Conservation (phyloP, 2,797 vertebrate genomes). For the Poecilia picta region DNA sequence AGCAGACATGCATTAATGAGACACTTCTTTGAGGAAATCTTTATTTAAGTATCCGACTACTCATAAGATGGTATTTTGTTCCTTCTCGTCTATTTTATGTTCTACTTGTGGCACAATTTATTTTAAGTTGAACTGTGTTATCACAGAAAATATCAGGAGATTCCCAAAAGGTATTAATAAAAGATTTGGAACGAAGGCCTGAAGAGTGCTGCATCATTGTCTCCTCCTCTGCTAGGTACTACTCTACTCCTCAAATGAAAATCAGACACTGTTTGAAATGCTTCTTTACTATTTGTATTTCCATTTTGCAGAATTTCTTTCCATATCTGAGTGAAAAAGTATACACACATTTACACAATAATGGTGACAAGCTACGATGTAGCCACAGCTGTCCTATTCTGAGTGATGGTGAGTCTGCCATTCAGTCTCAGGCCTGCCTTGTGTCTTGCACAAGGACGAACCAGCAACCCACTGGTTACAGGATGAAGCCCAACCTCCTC, state of each 20-base stretch:
- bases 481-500: neutral
- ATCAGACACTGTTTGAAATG: neutral
- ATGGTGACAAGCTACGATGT: neutral
- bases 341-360: neutral
- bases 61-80: neutral
- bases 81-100: neutral
- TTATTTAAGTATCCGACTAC: neutral
- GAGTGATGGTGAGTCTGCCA: neutral
- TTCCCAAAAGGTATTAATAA: neutral
- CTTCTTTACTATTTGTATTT: neutral
- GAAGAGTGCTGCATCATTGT: neutral
- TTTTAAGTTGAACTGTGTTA: neutral
- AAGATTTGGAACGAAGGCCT: neutral
- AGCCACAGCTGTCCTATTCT: neutral
- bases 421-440: neutral
- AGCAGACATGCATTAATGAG: slow-evolving; percentile 1
- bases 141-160: neutral
- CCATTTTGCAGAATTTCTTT: neutral
- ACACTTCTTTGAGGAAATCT: neutral
- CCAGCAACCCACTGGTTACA: neutral
- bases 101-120: neutral
- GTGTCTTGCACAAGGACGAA: neutral
- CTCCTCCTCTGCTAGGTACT: too few relatives aligned
- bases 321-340: neutral
- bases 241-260: neutral